Base-by-base conservation (phyloP, 2,113 vertebrate genomes). In the Desmodus rotundus region DNA sequence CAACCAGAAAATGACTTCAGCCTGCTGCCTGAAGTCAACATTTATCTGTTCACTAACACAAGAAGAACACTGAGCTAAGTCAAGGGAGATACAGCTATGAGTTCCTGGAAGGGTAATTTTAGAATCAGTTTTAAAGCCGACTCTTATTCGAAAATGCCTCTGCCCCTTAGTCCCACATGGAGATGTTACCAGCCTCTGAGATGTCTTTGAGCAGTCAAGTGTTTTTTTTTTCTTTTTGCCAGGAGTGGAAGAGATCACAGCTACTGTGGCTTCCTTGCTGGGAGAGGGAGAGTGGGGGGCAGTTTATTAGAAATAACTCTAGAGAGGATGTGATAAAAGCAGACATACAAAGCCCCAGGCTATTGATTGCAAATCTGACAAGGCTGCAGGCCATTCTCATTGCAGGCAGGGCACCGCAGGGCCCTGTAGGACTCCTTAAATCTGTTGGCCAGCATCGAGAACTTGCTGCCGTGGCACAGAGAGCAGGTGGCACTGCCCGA, bases 401-500 rank as follows among this genome's bases (percentile, higher is more conserved):
- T 98, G 98, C 99, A 99, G 50, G 99, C 99, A 2, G 99, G 99
- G 10, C 99, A 99, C 7, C 99, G 98, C 76, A 99, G 98, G 36
- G 99, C 99, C 74, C 99, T 98, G 97, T 99, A 99, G 92, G 99
- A 99, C 98, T 99, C 99, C 89, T 99, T 99, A 98, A 99, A 99
- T 95, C 99, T 98, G 98, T 99, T 99, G 26, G 99, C 99, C 98
- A 99, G 97, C 99, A 99, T 99, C 0, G 99, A 99, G 97, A 99
- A 99, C 98, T 99, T 99, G 99, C 99, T 99, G 50, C 99, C 99
- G 0, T 99, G 99, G 99, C 99, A 99, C 98, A 99, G 98, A 2
- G 99, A 99, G 98, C 99, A 99, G 87, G 99, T 99, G 65, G 99
- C 98, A 12, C 98, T 99, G 98, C 99, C 99, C 0, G 99, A 99